Evolutionary conservation across 2,797 vertebrate genomes (phyloP).

Genomic region (Tadarida brasiliensis): DNA sequence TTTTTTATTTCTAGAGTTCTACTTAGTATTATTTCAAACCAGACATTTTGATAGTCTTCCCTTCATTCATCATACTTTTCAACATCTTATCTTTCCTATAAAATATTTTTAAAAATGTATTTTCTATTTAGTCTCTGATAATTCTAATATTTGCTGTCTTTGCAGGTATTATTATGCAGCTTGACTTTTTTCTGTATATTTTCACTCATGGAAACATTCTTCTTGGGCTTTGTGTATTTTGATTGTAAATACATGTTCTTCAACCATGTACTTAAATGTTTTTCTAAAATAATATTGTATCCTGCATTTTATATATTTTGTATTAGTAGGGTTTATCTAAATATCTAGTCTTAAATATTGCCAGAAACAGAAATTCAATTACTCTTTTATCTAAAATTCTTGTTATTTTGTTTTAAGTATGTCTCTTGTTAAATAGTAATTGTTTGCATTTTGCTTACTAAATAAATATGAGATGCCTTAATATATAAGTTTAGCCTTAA

Average conservation of each 20-base stretch:
- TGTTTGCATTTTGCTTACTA: constrained; percentile 32
- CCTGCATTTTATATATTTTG: background rate
- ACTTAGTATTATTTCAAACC: background rate
- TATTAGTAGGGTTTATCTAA: background rate
- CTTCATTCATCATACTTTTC: background rate
- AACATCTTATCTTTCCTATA: background rate
- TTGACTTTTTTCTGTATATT: background rate
- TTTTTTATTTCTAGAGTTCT: constrained; percentile 41
- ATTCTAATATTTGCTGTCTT: background rate
- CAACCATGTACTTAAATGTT: background rate
- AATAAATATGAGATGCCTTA: background rate
- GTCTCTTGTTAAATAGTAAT: constrained; percentile 1
- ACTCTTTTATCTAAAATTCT: constrained; percentile 38
- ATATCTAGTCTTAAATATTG: constrained; percentile 1
- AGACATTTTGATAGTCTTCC: background rate
- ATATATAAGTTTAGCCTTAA: background rate
- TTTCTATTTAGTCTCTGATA: background rate
- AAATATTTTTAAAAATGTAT: background rate
- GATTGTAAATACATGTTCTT: background rate
- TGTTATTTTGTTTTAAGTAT: constrained; percentile 15
- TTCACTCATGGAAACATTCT: constrained; percentile 14
- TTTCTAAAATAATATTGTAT: background rate
- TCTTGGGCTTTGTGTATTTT: constrained; percentile 5
- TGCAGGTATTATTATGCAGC: background rate
- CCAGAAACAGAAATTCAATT: background rate